A percentile compares a stretch with the other conserved stretches of the same genome.
These are phyloP conservation scores for Zaprionus africanus DNA, from an alignment of 1,140 invertebrate species.

Conservation along the genomic window DNA sequence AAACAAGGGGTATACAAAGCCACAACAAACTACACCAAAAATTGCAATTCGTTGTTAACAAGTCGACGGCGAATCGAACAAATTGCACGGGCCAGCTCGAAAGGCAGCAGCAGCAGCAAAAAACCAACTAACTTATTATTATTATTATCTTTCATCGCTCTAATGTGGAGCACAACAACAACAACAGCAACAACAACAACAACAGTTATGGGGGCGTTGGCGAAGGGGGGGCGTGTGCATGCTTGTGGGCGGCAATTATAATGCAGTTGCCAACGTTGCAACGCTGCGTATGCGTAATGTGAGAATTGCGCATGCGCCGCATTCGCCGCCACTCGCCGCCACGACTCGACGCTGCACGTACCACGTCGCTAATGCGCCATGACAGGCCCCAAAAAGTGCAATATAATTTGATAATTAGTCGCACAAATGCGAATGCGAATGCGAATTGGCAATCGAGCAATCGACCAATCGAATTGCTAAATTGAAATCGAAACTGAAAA, in stretches of 20 bases:
- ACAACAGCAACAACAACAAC: constrained; percentile 13
- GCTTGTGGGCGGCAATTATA: constrained; percentile 56
- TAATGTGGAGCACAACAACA: constrained; percentile 48
- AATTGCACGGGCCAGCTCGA: constrained; percentile 47
- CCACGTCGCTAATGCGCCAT: constrained; percentile 52
- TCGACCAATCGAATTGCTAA: not conserved
- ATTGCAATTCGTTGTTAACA: constrained; percentile 74
- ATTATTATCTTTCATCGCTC: constrained; percentile 66
- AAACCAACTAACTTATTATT: constrained; percentile 20
- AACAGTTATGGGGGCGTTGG: not conserved
- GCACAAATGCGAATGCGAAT: constrained; percentile 41
- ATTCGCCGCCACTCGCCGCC: constrained; percentile 8
- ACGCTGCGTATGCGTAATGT: constrained; percentile 71
- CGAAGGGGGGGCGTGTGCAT: constrained; percentile 2
- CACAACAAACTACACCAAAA: constrained; percentile 28
- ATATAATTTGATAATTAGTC: constrained; percentile 74
- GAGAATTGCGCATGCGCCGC: constrained; percentile 65
- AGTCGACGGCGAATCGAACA: constrained; percentile 56
- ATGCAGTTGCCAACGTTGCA: constrained; percentile 38
- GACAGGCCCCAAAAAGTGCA: constrained; percentile 53
- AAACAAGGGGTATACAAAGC: not conserved
- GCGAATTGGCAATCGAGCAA: not conserved
- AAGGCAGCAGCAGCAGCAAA: constrained; percentile 14
- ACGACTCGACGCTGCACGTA: constrained; percentile 25
- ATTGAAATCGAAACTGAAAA: constrained; percentile 8